Conservation (phyloP, 2,113 vertebrate species). For the Guaruba guarouba region DNA sequence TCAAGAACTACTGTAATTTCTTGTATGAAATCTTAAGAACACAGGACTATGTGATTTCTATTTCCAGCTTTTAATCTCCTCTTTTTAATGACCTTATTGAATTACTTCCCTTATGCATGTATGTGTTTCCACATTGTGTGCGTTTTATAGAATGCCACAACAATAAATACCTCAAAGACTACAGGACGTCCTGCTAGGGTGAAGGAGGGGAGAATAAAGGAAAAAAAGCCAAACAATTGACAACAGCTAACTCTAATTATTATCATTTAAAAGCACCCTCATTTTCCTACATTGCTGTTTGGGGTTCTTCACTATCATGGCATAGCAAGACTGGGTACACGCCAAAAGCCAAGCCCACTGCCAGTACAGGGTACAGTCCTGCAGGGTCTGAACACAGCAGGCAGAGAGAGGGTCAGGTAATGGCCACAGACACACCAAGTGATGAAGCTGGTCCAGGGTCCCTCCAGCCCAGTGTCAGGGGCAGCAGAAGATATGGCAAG, state of each 20-base stretch:
- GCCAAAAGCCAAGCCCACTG: not conserved
- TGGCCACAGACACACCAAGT: not conserved
- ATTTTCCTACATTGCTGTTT: not conserved
- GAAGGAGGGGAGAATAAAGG: not conserved
- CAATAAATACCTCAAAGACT: not conserved
- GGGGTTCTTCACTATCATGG: not conserved
- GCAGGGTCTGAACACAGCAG: fast-evolving
- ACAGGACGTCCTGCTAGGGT: not conserved
- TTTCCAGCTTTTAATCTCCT: not conserved
- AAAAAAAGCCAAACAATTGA: not conserved
- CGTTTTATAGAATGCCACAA: fast-evolving
- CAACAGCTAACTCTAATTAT: not conserved
- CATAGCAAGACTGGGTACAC: not conserved
- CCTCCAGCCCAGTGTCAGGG: not conserved
- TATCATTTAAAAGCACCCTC: not conserved
- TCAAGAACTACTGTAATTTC: not conserved
- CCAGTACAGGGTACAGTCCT: not conserved
- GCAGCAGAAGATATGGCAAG: not conserved
- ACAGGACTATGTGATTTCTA: not conserved
- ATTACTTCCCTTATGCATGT: not conserved
- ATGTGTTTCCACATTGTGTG: not conserved
- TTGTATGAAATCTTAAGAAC: not conserved
- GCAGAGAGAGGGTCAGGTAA: not conserved
- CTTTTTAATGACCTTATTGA: not conserved
- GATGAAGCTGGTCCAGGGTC: too few relatives aligned